These are phyloP conservation scores for Ptilorrhoa leucosticta DNA, from an alignment of 2,113 vertebrate species.

Conservation along the genomic window DNA sequence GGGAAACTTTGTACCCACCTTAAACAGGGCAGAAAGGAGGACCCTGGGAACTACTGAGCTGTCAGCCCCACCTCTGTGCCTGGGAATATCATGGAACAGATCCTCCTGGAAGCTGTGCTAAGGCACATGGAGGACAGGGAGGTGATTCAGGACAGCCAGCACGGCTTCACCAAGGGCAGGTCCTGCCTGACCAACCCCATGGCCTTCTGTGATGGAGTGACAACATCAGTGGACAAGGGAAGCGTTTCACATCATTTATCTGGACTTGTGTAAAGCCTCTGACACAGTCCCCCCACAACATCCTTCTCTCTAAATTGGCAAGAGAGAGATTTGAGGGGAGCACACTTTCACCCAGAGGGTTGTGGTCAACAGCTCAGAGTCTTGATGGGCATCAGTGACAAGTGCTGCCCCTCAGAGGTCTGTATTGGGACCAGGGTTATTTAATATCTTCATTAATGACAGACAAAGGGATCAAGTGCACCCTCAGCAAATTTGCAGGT, in stretches of 20 bases:
- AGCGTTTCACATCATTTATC: accelerated
- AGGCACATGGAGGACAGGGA: accelerated
- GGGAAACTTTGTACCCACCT: neutral
- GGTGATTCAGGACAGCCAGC: neutral
- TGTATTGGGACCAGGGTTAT: accelerated
- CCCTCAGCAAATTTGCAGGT: neutral
- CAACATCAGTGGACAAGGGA: neutral
- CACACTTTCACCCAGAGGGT: neutral
- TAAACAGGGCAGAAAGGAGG: neutral
- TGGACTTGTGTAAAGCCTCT: neutral
- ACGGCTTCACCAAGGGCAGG: accelerated
- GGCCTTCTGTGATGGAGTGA: neutral
- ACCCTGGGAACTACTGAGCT: neutral
- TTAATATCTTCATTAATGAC: neutral
- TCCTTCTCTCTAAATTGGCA: neutral
- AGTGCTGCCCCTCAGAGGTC: neutral
- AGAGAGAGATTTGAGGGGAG: neutral
- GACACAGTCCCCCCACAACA: neutral
- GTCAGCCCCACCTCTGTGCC: neutral
- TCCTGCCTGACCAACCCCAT: neutral
- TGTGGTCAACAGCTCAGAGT: no score
- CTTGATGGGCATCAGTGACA: neutral
- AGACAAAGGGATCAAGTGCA: neutral
- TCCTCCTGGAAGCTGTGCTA: neutral
- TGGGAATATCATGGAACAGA: neutral